Base-by-base conservation (phyloP, 2,888 invertebrate genomes). In the Cheilosia urbana region DNA sequence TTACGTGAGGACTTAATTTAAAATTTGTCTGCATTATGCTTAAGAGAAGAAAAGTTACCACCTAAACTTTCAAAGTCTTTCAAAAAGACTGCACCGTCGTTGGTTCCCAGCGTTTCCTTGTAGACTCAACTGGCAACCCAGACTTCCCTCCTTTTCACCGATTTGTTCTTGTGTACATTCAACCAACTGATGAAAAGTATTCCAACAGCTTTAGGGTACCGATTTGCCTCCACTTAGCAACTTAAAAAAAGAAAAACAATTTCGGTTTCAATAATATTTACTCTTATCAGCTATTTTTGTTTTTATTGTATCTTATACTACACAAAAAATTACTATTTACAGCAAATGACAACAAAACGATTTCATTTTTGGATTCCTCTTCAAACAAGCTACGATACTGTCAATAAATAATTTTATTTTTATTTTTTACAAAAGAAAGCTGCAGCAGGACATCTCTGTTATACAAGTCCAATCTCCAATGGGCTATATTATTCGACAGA, bases 271-370 rank as follows among this genome's bases (percentile, higher is more conserved):
- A 51, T 81, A 65, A 53, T 69, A 40, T 62, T 78, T 62, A 55
- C 24, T 66, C 83, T 83, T 78, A 83, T 51, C 24, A 34, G 19
- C 83, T 78, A 83, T 63, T 58, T n/a, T 53, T 21, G n/a, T n/a
- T 21, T 73, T 83, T 73, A 60, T 68, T 78, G 62, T 51, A 51
- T 53, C 83, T 78, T 83, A 73, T 78, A 7, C 73, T 83, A 83
- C 34, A 83, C 82, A 72, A 49, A 57, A 72, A 60, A 40, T 17
- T 73, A 57, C 27, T 83, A 83, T 83, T 73, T 83, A 83, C 83
- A 83, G 58, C 78, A 66, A 30, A 45, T 49, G 65, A 76, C 76
- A 77, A 82, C 71, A 82, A 62, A 72, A 77, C 7, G 45, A 11
- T 49, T 57, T 45, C 21, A 40, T 42, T 24, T 34, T 68, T 42